Percentiles rank a stretch among this genome's conserved stretches.
Evolutionary conservation across 2,888 invertebrate genomes (phyloP).

Genomic region (Enchytraeus crypticus): DNA sequence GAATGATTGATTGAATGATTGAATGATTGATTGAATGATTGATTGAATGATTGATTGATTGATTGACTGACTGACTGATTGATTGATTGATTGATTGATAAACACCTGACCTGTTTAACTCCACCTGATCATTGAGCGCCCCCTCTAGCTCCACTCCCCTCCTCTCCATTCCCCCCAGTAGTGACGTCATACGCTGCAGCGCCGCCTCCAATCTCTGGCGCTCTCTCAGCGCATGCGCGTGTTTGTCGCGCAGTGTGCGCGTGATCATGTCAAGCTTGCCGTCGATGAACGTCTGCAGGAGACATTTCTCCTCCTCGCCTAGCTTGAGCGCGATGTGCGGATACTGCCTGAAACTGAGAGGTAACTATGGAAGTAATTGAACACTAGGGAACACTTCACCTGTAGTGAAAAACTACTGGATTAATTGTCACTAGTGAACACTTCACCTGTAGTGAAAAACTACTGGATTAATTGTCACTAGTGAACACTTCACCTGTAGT

Average conservation of each 20-base stretch:
- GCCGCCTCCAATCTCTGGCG: neutral
- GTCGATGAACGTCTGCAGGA: constrained; percentile 23
- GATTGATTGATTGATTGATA: too few species aligned
- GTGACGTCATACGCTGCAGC: neutral
- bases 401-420: constrained; percentile 5
- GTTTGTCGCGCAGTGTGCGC: constrained; percentile 6
- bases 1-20: too few species aligned
- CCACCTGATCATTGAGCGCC: neutral
- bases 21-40: too few species aligned
- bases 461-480: neutral
- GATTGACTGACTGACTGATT: too few species aligned
- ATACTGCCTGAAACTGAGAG: too few species aligned
- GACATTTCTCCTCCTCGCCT: constrained; percentile 24
- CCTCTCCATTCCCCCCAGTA: neutral
- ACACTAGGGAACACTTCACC: constrained; percentile 24
- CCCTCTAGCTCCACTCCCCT: neutral
- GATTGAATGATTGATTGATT: too few species aligned
- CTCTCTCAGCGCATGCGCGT: neutral
- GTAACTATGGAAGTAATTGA: constrained; percentile 27
- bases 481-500: constrained; percentile 24
- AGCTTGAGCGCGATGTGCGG: constrained; percentile 24
- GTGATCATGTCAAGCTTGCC: constrained; percentile 17
- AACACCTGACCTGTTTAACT: too few species aligned
- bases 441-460: constrained; percentile 20
- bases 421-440: constrained; percentile 14